Conservation (phyloP, 2,113 vertebrate genomes). For the Cephalopholis sonnerati region DNA sequence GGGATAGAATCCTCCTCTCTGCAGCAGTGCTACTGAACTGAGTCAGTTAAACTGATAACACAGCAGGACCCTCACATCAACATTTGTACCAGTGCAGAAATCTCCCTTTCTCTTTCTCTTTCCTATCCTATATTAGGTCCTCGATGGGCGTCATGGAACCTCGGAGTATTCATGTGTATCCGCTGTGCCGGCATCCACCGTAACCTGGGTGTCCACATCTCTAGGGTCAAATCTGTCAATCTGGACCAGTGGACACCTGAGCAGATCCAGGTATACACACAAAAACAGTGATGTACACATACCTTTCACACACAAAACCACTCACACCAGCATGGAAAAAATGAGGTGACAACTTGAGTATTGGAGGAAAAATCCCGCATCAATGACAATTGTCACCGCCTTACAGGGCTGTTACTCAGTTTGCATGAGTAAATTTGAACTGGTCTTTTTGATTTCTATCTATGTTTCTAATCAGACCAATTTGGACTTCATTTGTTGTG, state of each 20-base stretch:
- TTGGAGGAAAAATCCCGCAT: too few species aligned
- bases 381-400: too few species aligned
- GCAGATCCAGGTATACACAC: constrained; percentile 93
- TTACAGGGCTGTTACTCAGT: neutral
- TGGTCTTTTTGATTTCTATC: neutral
- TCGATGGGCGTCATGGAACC: constrained; percentile 99
- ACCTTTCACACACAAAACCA: neutral
- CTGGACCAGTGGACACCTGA: constrained; percentile 98
- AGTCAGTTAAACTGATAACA: constrained; percentile 1
- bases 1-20: neutral
- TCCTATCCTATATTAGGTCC: constrained; percentile 89
- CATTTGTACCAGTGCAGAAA: neutral
- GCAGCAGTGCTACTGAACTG: neutral
- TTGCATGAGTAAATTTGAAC: neutral
- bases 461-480: neutral
- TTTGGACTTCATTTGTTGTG: neutral
- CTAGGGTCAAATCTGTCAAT: constrained; percentile 98
- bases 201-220: constrained; percentile 99
- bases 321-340: too few species aligned
- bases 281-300: neutral
- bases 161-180: constrained; percentile 99
- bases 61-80: neutral
- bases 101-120: constrained; percentile 2
- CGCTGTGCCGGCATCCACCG: constrained; percentile 98
- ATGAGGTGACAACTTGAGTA: too few species aligned